These are phyloP conservation scores for Calycopis cecrops DNA, from an alignment of 1,140 invertebrate species.

Conservation along the genomic window DNA sequence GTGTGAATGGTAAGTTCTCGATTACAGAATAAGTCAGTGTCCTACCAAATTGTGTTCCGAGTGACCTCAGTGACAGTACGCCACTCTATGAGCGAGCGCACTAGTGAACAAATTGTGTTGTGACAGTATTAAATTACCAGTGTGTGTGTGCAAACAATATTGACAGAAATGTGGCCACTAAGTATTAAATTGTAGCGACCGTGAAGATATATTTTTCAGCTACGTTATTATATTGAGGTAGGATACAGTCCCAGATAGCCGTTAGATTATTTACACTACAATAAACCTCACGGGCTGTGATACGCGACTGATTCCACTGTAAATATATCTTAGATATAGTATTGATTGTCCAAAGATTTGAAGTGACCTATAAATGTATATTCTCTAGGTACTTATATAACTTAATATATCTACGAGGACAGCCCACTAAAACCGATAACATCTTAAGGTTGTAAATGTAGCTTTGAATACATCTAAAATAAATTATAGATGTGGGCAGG, in stretches of 20 bases:
- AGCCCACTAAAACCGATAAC: neutral
- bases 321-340: conserved; percentile 43
- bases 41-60: conserved; percentile 7
- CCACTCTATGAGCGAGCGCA: neutral
- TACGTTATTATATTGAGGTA: conserved; percentile 22
- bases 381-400: neutral
- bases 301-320: conserved; percentile 49
- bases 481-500: neutral
- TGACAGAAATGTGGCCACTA: neutral
- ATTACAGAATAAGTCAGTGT: too few relatives aligned
- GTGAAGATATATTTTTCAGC: conserved; percentile 25
- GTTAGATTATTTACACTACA: conserved; percentile 25
- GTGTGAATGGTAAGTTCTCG: too few relatives aligned
- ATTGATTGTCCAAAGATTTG: conserved; percentile 19
- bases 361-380: conserved; percentile 4
- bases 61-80: neutral
- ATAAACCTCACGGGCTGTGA: conserved; percentile 46
- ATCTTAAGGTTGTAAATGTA: neutral
- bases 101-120: neutral
- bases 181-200: conserved; percentile 10
- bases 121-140: neutral
- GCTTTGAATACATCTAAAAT: neutral
- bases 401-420: conserved; percentile 3
- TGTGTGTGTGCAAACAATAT: neutral
- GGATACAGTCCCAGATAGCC: conserved; percentile 34